Conservation (phyloP, 2,113 vertebrate species). For the Lipotes vexillifer region DNA sequence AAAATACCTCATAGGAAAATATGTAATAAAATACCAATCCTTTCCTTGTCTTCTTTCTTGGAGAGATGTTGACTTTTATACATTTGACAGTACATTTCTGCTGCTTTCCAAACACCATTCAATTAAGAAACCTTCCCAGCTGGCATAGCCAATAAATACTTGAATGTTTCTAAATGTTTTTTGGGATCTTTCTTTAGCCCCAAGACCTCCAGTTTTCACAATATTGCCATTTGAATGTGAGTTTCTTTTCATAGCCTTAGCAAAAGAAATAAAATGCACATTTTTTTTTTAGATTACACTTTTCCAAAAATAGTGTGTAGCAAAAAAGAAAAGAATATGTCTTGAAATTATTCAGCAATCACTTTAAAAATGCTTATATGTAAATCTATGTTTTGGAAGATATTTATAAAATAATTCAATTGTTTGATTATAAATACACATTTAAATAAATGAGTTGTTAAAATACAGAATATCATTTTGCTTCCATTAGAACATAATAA, state of each 20-base stretch:
- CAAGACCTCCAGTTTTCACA: background rate
- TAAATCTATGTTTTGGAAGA: background rate
- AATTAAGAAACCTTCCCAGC: background rate
- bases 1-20: background rate
- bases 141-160: background rate
- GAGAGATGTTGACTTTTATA: conserved; percentile 30
- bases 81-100: background rate
- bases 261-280: background rate
- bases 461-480: conserved; percentile 38
- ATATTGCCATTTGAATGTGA: conserved; percentile 31
- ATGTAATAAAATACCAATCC: background rate
- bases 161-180: conserved; percentile 26
- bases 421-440: conserved; percentile 38
- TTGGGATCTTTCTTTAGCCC: background rate
- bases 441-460: conserved; percentile 49
- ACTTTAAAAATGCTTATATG: background rate
- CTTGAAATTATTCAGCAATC: conserved; percentile 4
- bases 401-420: conserved; percentile 13
- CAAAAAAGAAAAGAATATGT: background rate
- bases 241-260: background rate
- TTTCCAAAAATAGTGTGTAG: background rate
- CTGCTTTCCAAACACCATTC: background rate
- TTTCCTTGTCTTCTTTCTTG: background rate
- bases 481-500: background rate
- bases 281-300: background rate